These are phyloP conservation scores for Picathartes gymnocephalus DNA, from an alignment of 2,113 vertebrate genomes.

Conservation along the genomic window DNA sequence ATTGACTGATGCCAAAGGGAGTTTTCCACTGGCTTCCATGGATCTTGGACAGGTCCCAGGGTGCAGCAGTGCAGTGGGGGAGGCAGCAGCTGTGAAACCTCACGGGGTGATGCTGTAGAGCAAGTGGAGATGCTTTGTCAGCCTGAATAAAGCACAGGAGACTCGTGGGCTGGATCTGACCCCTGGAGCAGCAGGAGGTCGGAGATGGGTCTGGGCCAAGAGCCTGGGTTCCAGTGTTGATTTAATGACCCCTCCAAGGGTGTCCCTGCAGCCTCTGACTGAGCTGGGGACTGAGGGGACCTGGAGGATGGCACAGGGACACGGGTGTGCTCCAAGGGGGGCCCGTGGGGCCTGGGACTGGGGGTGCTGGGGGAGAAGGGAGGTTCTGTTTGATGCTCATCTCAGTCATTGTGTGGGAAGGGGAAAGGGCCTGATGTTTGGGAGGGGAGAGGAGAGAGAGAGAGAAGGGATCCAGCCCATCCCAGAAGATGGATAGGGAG, in stretches of 20 bases:
- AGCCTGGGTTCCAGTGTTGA: background rate
- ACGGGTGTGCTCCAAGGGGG: rapidly evolving
- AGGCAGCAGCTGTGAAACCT: slow-evolving; percentile 4
- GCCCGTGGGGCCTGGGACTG: rapidly evolving
- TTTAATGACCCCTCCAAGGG: background rate
- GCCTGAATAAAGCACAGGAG: background rate
- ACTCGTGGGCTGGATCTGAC: background rate
- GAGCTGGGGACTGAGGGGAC: rapidly evolving
- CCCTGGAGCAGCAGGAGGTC: background rate
- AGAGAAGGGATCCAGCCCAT: background rate
- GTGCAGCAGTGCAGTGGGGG: background rate
- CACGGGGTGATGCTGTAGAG: background rate
- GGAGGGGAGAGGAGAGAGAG: background rate
- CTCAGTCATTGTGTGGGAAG: rapidly evolving
- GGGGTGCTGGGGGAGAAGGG: background rate
- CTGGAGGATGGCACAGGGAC: background rate
- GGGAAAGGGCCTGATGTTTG: background rate
- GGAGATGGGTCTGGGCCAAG: background rate
- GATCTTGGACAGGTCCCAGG: background rate
- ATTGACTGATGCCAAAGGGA: background rate
- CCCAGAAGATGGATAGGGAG: background rate
- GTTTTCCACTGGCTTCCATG: background rate
- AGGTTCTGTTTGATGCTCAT: background rate
- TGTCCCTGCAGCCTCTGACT: background rate
- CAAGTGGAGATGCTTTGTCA: background rate